phyloP scores from a whole-genome alignment of 2,797 vertebrate species.

The Loris lydekkerianus region DNA sequence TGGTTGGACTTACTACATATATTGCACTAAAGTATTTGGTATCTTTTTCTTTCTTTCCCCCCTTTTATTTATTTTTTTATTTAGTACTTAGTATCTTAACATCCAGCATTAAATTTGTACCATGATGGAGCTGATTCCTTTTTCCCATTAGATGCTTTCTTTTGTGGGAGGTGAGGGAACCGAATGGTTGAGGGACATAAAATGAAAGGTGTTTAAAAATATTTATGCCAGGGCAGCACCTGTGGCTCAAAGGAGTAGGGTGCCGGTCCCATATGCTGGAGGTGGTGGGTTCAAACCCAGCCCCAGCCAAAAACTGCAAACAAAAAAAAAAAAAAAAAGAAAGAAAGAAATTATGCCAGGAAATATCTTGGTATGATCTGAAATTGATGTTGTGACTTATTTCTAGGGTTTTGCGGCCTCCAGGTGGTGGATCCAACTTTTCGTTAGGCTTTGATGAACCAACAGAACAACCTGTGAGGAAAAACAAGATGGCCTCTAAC shows the following conservation, averaged over 20 bases:
- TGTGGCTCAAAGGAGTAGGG: too few relatives aligned
- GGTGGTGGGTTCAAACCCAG: too few relatives aligned
- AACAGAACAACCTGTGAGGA: conserved; percentile 91
- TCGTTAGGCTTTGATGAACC: conserved; percentile 94
- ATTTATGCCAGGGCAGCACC: background rate
- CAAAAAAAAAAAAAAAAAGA: too few relatives aligned
- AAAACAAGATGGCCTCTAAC: conserved; percentile 97
- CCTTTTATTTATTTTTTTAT: too few relatives aligned
- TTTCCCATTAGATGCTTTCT: background rate
- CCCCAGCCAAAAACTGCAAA: too few relatives aligned
- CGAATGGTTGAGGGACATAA: background rate
- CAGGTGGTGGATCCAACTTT: conserved; percentile 97
- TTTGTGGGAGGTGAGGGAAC: background rate
- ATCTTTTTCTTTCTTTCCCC: background rate
- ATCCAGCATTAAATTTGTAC: background rate
- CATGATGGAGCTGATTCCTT: background rate
- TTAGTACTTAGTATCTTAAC: background rate
- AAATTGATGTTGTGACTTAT: conserved; percentile 35
- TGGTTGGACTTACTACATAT: background rate
- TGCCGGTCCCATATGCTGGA: too few relatives aligned
- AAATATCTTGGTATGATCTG: background rate
- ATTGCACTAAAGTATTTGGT: background rate
- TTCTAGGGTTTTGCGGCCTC: conserved; percentile 95
- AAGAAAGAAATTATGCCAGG: background rate
- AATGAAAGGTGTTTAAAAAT: background rate